Evolutionary conservation across 2,888 invertebrate species (phyloP).

Genomic region (Calliopum simillimum): DNA sequence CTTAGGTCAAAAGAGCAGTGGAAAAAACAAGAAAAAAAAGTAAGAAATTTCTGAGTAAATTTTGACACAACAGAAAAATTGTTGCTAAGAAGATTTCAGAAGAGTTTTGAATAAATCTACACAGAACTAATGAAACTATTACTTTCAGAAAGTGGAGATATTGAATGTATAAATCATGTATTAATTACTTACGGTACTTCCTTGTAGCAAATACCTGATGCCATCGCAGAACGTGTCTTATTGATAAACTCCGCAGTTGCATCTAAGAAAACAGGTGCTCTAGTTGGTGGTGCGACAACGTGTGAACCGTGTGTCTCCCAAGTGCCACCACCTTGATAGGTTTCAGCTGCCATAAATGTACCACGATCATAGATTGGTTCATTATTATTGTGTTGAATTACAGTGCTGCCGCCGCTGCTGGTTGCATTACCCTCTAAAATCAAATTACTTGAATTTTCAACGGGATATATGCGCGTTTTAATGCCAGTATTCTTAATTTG

Average conservation of each 20-base stretch:
- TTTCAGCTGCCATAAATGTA: conserved; percentile 51
- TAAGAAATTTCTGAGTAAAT: no score
- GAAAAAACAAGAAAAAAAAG: no score
- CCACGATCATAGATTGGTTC: conserved; percentile 37
- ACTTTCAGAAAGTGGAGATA: neutral
- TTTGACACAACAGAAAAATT: neutral
- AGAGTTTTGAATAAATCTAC: no score
- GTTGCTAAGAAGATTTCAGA: no score
- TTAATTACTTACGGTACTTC: conserved; percentile 66
- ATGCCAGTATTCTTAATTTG: conserved; percentile 60
- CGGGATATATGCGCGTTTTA: conserved; percentile 56
- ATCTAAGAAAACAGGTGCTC: conserved; percentile 54
- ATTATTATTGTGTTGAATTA: conserved; percentile 24
- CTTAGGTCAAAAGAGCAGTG: no score
- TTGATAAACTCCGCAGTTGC: conserved; percentile 64
- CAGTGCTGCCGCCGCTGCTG: conserved; percentile 25
- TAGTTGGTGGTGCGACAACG: conserved; percentile 30
- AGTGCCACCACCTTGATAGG: conserved; percentile 50
- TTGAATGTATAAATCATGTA: neutral
- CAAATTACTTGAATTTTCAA: conserved; percentile 44
- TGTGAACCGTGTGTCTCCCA: conserved; percentile 12
- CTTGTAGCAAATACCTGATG: conserved; percentile 62
- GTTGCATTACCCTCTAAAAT: conserved; percentile 33
- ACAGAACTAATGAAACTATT: no score
- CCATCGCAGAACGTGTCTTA: conserved; percentile 62